Base-by-base conservation (phyloP, 2,888 invertebrate species). In the Camponotus fellah region DNA sequence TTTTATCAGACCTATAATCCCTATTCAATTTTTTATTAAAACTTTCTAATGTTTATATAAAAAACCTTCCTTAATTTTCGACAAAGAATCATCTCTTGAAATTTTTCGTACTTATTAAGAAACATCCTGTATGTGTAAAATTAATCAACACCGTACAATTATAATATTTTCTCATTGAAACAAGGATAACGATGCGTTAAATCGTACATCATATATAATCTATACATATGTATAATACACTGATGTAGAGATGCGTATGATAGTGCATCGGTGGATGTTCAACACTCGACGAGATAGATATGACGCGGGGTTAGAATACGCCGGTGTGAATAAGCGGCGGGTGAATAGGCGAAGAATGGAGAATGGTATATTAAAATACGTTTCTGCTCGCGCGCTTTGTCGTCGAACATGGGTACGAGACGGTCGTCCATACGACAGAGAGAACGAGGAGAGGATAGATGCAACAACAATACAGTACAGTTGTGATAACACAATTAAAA, bases 361-460 rank as follows among this genome's bases (percentile, higher is more conserved):
- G 43, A 71, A 34, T 60, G 71, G 34, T 79, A 80, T 80, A 80
- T 72, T 80, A 72, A 80, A 80, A 80, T 80, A 72, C 74, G 17
- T 26, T 71, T 72, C 79, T 72, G 60, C 60, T 46, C 56, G 40
- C n/a, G 53, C 56, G 69, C 77, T 75, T 77, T 77, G 77, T 77
- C 68, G 26, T 56, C 40, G 40, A 12, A 56, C 40, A 69, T 69
- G 56, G 32, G 32, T 53, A 40, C 76, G n/a, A 40, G 53, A 32
- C 49, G 56, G 40, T 40, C 77, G 40, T 77, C 56, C 56, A 37
- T 37, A 37, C 26, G 46, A 12, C 66, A n/a, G 49, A 37, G 26
- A 58, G 43, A 76, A 53, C 37, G 58, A 46, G 21, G 17, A 58
- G 58, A 34, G 46, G 34, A 60, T 2, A 56, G 56, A 43, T 58